Evolutionary conservation across 2,797 vertebrate genomes (phyloP), one percentile per base, ranked within the genome.

Genomic region (Labroides dimidiatus): DNA sequence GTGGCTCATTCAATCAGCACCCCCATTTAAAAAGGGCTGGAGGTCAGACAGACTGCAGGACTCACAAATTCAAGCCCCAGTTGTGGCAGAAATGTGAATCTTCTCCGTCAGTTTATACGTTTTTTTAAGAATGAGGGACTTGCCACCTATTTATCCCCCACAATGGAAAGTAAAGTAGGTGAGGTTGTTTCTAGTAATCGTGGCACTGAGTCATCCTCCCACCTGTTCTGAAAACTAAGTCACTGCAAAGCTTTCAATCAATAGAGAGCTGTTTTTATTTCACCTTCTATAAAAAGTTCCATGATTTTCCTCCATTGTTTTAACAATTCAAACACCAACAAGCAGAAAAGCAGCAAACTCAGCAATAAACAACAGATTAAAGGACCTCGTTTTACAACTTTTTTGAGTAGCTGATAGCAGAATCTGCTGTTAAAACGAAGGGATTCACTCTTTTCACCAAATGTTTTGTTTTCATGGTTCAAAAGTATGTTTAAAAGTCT

Each of bases 261-360:
- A 54, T 41, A 66, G 3, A 56, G 42, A 19, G 68, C 72, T 21
- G 10, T 12, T 27, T 33, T 50, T 54, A 39, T 33, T 33, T 37
- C 36, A 68, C 50, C 66, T 62, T 74, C 17, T 61, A 72, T 72
- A 64, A 82, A 84, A 37, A 84, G 21, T 10, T 3, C 10, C 41
- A 49, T 33, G 30, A 33, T n/a, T 65, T 57, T 66, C 13, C 60
- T 11, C 10, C 12, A 30, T 0, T 4, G 2, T 17, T 64, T 6
- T 50, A 30, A 68, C 23, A 41, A 59, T 1, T 13, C 58, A 20
- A 0, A n/a, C 17, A 36, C 4, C 10, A 2, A 43, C n/a, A 21
- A 16, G 11, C 11, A 9, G 2, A 45, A 51, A 24, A 37, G 39
- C 13, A 14, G 16, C 30, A 0, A 52, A 44, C 19, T 9, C 8